These are phyloP conservation scores for Drosophila gunungcola DNA, from an alignment of 1,140 invertebrate genomes.

Conservation along the genomic window DNA sequence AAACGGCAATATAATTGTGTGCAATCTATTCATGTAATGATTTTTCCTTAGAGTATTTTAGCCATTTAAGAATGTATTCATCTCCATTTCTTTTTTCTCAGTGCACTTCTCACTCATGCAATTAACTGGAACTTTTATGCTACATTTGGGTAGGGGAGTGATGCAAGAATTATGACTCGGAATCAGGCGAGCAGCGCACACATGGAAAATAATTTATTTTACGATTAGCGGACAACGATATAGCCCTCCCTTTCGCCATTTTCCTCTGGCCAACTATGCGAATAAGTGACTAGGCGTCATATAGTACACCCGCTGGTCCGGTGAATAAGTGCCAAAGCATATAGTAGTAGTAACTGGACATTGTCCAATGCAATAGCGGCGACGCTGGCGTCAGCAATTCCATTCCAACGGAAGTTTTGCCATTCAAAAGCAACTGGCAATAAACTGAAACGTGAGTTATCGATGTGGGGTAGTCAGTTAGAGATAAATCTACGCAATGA, in stretches of 20 bases:
- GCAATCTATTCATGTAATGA: too few relatives aligned
- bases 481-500: neutral
- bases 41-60: neutral
- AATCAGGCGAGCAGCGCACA: conserved; percentile 66
- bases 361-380: conserved; percentile 31
- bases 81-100: neutral
- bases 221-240: conserved; percentile 58
- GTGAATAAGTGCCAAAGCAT: conserved; percentile 15
- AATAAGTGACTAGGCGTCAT: conserved; percentile 53
- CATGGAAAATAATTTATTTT: conserved; percentile 81
- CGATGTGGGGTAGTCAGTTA: conserved; percentile 10
- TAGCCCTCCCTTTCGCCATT: neutral
- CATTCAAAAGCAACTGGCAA: conserved; percentile 27
- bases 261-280: conserved; percentile 39
- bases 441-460: conserved; percentile 35
- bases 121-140: conserved; percentile 71
- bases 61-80: too few relatives aligned
- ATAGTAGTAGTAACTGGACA: neutral
- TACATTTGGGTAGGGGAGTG: conserved; percentile 18
- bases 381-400: conserved; percentile 66
- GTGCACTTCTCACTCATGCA: conserved; percentile 40
- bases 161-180: conserved; percentile 71
- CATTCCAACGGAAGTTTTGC: conserved; percentile 38
- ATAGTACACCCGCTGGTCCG: conserved; percentile 28
- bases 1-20: too few relatives aligned